Conservation (phyloP, 2,888 invertebrate genomes). For the Latrodectus elegans region DNA sequence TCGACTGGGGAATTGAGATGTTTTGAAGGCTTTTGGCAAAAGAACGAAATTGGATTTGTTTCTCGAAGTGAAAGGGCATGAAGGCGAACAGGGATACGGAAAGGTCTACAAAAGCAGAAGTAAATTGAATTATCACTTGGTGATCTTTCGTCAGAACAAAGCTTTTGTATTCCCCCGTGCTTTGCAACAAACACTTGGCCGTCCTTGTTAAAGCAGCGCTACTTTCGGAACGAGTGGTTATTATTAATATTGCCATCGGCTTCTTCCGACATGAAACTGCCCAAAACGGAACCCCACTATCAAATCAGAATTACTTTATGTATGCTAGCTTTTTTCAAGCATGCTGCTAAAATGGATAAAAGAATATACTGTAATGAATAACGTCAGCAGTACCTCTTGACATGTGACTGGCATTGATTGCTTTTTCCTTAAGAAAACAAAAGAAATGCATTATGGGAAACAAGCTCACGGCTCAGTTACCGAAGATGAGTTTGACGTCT, state of each 20-base stretch:
- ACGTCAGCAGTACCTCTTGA: background rate
- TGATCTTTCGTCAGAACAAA: slow-evolving; percentile 42
- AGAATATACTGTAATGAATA: slow-evolving; percentile 42
- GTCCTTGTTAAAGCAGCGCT: background rate
- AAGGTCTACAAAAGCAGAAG: slow-evolving; percentile 11
- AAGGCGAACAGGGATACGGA: background rate
- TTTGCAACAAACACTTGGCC: slow-evolving; percentile 45
- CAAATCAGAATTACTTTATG: slow-evolving; percentile 13
- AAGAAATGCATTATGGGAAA: slow-evolving; percentile 23
- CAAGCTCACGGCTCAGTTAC: slow-evolving; percentile 18
- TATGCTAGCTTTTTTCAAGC: slow-evolving; percentile 44
- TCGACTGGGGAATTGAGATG: slow-evolving; percentile 25
- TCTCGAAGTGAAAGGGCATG: background rate
- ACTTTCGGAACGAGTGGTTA: slow-evolving; percentile 19
- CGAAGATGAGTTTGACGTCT: slow-evolving; percentile 14
- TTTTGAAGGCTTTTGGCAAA: slow-evolving; percentile 6
- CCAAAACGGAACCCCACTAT: slow-evolving; percentile 19
- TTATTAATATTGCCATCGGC: slow-evolving; percentile 44
- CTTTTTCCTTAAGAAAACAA: slow-evolving; percentile 18
- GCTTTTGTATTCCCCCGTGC: slow-evolving; percentile 24
- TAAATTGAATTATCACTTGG: slow-evolving; percentile 56
- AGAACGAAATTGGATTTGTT: slow-evolving; percentile 54
- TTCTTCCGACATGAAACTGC: slow-evolving; percentile 21
- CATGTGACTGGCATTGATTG: slow-evolving; percentile 35
- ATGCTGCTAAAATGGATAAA: slow-evolving; percentile 23